Percentiles rank a stretch among this genome's conserved stretches.
Evolutionary conservation across 2,888 invertebrate species (phyloP).

Genomic region (Halictus quadricinctus): DNA sequence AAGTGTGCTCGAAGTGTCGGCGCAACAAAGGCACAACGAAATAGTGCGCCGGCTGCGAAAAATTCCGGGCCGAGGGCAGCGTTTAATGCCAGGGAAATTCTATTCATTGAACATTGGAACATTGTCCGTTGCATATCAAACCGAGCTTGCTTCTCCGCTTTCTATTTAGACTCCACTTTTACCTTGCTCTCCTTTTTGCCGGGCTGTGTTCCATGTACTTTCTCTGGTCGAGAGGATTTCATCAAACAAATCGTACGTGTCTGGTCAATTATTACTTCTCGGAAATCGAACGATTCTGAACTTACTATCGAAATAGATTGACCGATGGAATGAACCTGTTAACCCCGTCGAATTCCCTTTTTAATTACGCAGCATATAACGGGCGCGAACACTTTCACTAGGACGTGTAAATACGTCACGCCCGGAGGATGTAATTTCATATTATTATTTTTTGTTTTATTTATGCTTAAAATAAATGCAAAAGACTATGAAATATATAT

Average conservation of each 20-base stretch:
- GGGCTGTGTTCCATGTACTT: neutral
- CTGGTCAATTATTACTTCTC: neutral
- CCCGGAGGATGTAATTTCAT: too few species aligned
- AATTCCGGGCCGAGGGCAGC: neutral
- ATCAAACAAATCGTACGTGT: neutral
- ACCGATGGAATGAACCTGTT: too few species aligned
- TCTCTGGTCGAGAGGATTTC: neutral
- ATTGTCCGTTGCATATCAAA: neutral
- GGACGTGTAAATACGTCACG: too few species aligned
- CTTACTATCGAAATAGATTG: too few species aligned
- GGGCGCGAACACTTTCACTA: too few species aligned
- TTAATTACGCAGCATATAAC: too few species aligned
- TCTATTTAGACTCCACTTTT: neutral
- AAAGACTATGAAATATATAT: too few species aligned
- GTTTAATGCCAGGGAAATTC: neutral
- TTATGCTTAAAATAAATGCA: too few species aligned
- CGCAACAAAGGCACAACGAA: neutral
- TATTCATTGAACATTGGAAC: neutral
- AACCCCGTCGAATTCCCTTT: too few species aligned
- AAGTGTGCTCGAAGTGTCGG: conserved; percentile 1
- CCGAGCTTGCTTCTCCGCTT: neutral
- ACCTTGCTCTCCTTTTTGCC: neutral
- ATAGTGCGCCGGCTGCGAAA: conserved; percentile 2
- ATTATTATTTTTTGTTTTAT: too few species aligned
- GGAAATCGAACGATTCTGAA: neutral